These are phyloP conservation scores for Melieria crassipennis DNA, from an alignment of 2,888 invertebrate species.

Conservation along the genomic window DNA sequence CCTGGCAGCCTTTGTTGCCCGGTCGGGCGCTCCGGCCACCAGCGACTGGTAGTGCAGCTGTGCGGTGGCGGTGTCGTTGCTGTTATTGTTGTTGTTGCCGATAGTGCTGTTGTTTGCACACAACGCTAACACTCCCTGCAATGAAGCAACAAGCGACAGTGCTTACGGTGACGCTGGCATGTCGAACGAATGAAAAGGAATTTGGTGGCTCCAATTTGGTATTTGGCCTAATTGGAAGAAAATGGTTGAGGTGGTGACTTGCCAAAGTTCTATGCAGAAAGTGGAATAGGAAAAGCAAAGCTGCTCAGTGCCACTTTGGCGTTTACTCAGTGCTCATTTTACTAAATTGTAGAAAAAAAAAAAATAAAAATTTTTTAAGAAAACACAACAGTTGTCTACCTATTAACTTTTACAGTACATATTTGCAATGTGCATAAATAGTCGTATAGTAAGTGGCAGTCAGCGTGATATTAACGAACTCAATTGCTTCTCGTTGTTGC, in stretches of 20 bases:
- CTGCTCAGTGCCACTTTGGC: no score
- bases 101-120: background rate
- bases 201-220: slow-evolving; percentile 4
- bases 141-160: slow-evolving; percentile 12
- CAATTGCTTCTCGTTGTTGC: no score
- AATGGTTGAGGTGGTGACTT: slow-evolving; percentile 9
- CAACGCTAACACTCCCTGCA: slow-evolving; percentile 4
- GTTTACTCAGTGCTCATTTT: no score
- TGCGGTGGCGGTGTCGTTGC: background rate
- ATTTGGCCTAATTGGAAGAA: slow-evolving; percentile 25
- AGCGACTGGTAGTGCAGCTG: background rate
- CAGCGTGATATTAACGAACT: no score
- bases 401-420: no score
- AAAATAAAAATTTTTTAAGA: no score
- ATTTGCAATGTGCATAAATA: no score
- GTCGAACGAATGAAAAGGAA: no score
- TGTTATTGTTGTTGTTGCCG: background rate
- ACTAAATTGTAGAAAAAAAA: no score
- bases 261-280: slow-evolving; percentile 18
- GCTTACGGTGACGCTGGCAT: no score
- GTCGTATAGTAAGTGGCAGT: no score
- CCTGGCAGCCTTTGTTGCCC: background rate
- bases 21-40: background rate
- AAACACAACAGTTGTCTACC: no score
- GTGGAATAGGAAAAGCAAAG: slow-evolving; percentile 5